phyloP scores from a whole-genome alignment of 2,797 vertebrate species.

The Chloroceryle amazona region DNA sequence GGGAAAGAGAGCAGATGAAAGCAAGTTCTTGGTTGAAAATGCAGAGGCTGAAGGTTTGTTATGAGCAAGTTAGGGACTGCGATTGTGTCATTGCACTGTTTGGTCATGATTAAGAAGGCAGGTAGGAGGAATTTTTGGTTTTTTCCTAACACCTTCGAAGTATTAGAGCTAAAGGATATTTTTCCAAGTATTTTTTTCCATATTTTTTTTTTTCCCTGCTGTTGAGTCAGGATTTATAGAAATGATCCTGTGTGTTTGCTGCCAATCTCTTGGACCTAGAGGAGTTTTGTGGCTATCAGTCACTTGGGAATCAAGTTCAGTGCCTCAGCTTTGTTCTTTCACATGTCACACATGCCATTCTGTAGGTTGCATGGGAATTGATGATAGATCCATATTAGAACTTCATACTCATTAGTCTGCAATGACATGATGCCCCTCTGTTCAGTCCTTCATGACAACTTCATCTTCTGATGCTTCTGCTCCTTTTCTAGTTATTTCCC shows the following conservation, averaged over 20 bases:
- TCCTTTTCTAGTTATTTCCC: not conserved
- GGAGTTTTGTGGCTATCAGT: not conserved
- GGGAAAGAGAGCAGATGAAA: constrained; percentile 88
- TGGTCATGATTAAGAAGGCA: accelerated
- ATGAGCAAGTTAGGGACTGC: not conserved
- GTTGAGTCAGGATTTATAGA: not conserved
- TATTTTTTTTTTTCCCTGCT: not conserved
- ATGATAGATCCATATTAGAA: not conserved
- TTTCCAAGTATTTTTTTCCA: not conserved
- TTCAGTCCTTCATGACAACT: not conserved
- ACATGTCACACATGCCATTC: accelerated
- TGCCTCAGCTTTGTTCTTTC: not conserved
- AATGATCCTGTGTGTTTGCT: not conserved
- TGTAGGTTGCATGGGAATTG: not conserved
- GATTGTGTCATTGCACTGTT: not conserved
- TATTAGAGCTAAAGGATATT: not conserved
- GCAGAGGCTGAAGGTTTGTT: constrained; percentile 84
- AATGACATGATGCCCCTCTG: not conserved
- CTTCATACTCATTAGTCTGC: not conserved
- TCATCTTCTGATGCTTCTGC: not conserved
- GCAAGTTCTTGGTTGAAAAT: constrained; percentile 87
- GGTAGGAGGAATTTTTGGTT: not conserved
- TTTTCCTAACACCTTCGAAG: not conserved
- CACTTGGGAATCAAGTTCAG: not conserved
- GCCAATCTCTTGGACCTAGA: not conserved